Evolutionary conservation across 1,140 invertebrate species (phyloP), one percentile per base, ranked within the genome.

Genomic region (Calephelis virginiensis): DNA sequence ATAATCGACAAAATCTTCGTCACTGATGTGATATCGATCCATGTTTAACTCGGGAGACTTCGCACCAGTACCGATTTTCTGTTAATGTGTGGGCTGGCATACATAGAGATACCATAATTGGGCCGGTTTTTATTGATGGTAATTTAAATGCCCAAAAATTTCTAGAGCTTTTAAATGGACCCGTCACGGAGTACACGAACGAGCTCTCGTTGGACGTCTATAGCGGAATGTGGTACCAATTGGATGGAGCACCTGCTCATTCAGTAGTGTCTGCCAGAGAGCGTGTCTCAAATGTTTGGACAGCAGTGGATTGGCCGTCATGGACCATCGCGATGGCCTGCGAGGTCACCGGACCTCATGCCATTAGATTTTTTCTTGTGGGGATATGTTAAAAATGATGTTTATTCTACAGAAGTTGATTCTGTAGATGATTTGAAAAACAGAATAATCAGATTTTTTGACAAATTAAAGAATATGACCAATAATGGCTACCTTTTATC

Each of bases 21-120:
- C 46, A 49, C n/a, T 70, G 66, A 59, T 13, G 43, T 9, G 7
- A 28, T 12, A 37, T n/a, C 5, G 68, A 73, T 68, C 69, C 66
- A 38, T 45, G 53, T n/a, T 2, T 50, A 37, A 11, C 38, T 8
- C 47, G 50, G n/a, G n/a, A n/a, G n/a, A n/a, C n/a, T n/a, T n/a
- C n/a, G n/a, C n/a, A n/a, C n/a, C n/a, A n/a, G n/a, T n/a, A n/a
- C n/a, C n/a, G n/a, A n/a, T n/a, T n/a, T n/a, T n/a, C n/a, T n/a
- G n/a, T n/a, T n/a, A n/a, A n/a, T n/a, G n/a, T n/a, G n/a, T n/a
- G n/a, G n/a, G n/a, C n/a, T n/a, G n/a, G n/a, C n/a, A n/a, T n/a
- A n/a, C n/a, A n/a, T n/a, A n/a, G n/a, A n/a, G n/a, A n/a, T n/a
- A n/a, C n/a, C n/a, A n/a, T n/a, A n/a, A n/a, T n/a, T n/a, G n/a